Conservation (phyloP, 2,797 vertebrate species). For the Coccyzus lansbergi region DNA sequence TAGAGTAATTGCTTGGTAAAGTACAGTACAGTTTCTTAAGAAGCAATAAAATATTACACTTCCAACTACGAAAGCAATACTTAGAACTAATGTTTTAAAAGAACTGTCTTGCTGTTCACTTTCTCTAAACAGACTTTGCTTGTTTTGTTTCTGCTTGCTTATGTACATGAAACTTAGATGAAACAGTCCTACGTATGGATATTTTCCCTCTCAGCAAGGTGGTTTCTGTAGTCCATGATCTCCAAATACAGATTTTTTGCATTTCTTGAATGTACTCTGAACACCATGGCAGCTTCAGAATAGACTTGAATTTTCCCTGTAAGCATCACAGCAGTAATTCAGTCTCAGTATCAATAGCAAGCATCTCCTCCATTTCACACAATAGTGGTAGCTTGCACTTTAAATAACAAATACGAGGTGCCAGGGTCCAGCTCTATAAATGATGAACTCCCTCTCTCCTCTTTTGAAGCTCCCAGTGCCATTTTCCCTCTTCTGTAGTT, state of each 20-base stretch:
- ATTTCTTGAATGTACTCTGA: background rate
- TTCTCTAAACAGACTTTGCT: background rate
- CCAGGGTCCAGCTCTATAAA: accelerated
- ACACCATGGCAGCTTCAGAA: background rate
- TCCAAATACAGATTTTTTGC: background rate
- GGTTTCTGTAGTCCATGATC: background rate
- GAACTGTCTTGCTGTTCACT: background rate
- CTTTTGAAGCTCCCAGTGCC: background rate
- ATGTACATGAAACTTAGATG: background rate
- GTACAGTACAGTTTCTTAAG: background rate
- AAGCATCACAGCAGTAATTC: background rate
- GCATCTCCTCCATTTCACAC: background rate
- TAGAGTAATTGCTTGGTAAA: background rate
- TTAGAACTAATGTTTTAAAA: background rate
- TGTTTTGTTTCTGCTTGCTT: background rate
- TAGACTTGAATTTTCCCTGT: background rate
- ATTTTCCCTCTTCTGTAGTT: background rate
- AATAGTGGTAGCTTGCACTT: background rate
- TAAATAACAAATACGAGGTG: accelerated
- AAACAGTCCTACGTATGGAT: background rate
- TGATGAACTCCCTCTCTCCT: background rate
- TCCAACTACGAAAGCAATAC: background rate
- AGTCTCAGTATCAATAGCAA: accelerated
- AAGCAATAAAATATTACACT: background rate
- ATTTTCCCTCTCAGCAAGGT: background rate